Conservation (phyloP, 2,888 invertebrate genomes). For the Hyposoter didymator region DNA sequence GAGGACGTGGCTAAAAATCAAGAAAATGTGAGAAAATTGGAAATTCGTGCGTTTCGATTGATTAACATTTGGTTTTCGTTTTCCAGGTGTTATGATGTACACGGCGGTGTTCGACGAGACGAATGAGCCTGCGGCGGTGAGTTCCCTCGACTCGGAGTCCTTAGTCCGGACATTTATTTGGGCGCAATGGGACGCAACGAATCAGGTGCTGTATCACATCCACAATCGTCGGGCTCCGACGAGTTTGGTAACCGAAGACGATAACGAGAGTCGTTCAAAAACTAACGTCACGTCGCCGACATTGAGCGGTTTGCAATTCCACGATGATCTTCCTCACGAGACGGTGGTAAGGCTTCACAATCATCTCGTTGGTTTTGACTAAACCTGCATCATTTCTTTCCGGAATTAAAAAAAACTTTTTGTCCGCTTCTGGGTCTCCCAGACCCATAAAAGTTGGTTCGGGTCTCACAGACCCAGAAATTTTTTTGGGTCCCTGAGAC, state of each 20-base stretch:
- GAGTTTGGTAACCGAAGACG: constrained; percentile 88
- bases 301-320: constrained; percentile 93
- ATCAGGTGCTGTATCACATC: constrained; percentile 93
- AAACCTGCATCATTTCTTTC: not conserved
- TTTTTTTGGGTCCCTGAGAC: too few species aligned
- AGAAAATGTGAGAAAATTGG: too few species aligned
- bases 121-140: constrained; percentile 69
- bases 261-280: constrained; percentile 85
- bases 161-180: constrained; percentile 91
- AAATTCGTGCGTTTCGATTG: not conserved
- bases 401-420: not conserved
- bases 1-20: constrained; percentile 79
- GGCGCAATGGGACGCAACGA: constrained; percentile 94
- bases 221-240: constrained; percentile 90
- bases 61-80: not conserved
- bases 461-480: too few species aligned
- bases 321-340: constrained; percentile 94
- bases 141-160: constrained; percentile 82
- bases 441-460: not conserved
- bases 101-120: constrained; percentile 73
- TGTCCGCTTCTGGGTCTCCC: not conserved
- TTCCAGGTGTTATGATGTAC: constrained; percentile 79
- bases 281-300: constrained; percentile 87
- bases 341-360: constrained; percentile 88
- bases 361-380: constrained; percentile 5